Evolutionary conservation across 2,888 invertebrate species (phyloP), one percentile per base, ranked within the genome.

Genomic region (Choreutis nemorana): DNA sequence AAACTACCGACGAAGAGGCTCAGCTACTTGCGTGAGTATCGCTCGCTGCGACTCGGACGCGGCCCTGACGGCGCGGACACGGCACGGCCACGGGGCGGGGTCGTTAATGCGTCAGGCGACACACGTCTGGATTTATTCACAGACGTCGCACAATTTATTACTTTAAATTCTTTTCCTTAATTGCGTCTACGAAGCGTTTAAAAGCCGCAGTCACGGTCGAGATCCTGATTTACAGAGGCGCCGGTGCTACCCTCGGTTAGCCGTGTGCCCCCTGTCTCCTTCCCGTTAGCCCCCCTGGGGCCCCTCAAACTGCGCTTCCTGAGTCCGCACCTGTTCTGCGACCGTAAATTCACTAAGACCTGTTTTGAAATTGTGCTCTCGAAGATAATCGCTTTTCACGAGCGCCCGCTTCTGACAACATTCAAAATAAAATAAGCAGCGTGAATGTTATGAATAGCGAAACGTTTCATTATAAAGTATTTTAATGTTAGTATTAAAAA

Each of bases 101-200:
- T 28, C 25, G 26, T 27, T 16, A 16, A 11, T 15, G 23, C 25
- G 32, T 27, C 25, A 35, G 34, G 29, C 31, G 31, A 23, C 12
- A 32, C 14, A 28, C 21, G 29, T 12, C 18, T 7, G 32, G 32
- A 33, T 41, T 35, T 40, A 39, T 38, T 35, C 28, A 24, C 31
- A 29, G 36, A 37, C 35, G 25, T 20, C 23, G 27, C 31, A 18
- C 26, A 36, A 44, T 46, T 47, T 44, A 45, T 40, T 30, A 28
- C 39, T 34, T 31, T 34, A 35, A 40, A 46, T 45, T 48, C 28
- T 45, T 48, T 46, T 39, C 37, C 32, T 41, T 45, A 45, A 46
- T 44, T 41, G 35, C 39, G 39, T 34, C 33, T 34, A 23, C 24
- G 32, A 31, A 37, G 38, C 38, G 33, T 25, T 42, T 39, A 32